Evolutionary conservation across 2,797 vertebrate species (phyloP).

Genomic region (Artibeus lituratus): DNA sequence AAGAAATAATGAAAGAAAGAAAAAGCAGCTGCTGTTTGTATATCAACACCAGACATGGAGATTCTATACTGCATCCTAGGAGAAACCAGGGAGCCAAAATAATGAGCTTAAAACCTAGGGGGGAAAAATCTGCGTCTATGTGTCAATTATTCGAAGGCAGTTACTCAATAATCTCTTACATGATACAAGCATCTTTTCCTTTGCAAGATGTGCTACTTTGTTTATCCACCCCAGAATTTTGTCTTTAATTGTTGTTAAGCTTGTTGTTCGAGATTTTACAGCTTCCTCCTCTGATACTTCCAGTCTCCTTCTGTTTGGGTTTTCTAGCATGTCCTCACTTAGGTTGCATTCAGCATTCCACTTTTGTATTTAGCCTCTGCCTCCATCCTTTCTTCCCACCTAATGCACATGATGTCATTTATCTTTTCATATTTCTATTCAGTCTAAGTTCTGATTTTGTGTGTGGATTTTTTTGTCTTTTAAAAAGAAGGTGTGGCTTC

Average conservation of each 20-base stretch:
- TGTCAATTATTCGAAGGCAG: slow-evolving; percentile 59
- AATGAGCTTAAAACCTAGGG: slow-evolving; percentile 64
- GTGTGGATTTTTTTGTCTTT: background rate
- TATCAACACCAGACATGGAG: slow-evolving; percentile 65
- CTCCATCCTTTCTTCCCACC: slow-evolving; percentile 54
- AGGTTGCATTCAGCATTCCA: slow-evolving; percentile 55
- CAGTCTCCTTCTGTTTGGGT: slow-evolving; percentile 14
- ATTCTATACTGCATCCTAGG: slow-evolving; percentile 66
- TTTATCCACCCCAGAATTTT: slow-evolving; percentile 38
- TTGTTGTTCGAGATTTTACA: slow-evolving; percentile 35
- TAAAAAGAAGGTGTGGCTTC: background rate
- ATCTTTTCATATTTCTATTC: slow-evolving; percentile 42
- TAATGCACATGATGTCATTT: slow-evolving; percentile 63
- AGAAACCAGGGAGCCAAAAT: slow-evolving; percentile 71
- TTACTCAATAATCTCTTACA: slow-evolving; percentile 42
- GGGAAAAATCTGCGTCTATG: slow-evolving; percentile 43
- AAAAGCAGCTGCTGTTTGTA: slow-evolving; percentile 72
- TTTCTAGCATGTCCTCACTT: slow-evolving; percentile 42
- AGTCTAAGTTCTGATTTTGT: background rate
- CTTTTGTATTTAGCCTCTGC: slow-evolving; percentile 50
- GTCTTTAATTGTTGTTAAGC: slow-evolving; percentile 38
- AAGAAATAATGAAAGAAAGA: slow-evolving; percentile 51
- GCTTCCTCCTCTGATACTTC: background rate
- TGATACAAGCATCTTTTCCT: background rate
- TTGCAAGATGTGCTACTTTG: slow-evolving; percentile 2